Conservation (phyloP, 2,888 invertebrate species). For the Trachelus iudaicus region DNA sequence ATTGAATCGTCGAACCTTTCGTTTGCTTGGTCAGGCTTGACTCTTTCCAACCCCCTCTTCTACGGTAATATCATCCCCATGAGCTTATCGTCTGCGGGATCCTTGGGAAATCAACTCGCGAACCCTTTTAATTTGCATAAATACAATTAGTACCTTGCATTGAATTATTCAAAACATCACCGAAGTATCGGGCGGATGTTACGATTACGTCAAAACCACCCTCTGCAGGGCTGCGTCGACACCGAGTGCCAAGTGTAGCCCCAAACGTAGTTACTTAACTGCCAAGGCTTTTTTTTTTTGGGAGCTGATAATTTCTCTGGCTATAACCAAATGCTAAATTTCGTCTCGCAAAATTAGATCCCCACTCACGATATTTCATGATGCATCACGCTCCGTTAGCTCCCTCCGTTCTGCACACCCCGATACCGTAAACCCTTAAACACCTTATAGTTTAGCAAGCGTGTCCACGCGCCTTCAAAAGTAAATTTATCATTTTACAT, state of each 20-base stretch:
- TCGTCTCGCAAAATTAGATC: slow-evolving; percentile 44
- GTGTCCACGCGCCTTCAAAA: background rate
- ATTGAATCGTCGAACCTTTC: background rate
- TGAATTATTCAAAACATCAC: slow-evolving; percentile 60
- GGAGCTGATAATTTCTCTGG: slow-evolving; percentile 23
- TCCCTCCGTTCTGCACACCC: background rate
- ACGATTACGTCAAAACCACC: slow-evolving; percentile 22
- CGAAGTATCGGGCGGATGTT: slow-evolving; percentile 25
- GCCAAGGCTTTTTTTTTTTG: background rate
- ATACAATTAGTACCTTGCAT: slow-evolving; percentile 61
- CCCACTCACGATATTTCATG: slow-evolving; percentile 39
- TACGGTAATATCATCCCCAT: background rate
- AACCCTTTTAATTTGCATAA: slow-evolving; percentile 55
- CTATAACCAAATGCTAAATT: slow-evolving; percentile 34
- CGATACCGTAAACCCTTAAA: slow-evolving; percentile 1
- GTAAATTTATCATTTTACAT: background rate
- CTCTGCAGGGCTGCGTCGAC: slow-evolving; percentile 11
- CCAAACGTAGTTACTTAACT: background rate
- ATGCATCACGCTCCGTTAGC: slow-evolving; percentile 36
- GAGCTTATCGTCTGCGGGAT: slow-evolving; percentile 28
- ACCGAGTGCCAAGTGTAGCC: background rate
- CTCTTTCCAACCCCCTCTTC: background rate
- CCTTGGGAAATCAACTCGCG: slow-evolving; percentile 54
- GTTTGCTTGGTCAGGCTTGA: background rate
- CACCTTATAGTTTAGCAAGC: background rate